These are phyloP conservation scores for Caenorhabditis becei DNA, from an alignment of 2,888 invertebrate species.

Conservation along the genomic window DNA sequence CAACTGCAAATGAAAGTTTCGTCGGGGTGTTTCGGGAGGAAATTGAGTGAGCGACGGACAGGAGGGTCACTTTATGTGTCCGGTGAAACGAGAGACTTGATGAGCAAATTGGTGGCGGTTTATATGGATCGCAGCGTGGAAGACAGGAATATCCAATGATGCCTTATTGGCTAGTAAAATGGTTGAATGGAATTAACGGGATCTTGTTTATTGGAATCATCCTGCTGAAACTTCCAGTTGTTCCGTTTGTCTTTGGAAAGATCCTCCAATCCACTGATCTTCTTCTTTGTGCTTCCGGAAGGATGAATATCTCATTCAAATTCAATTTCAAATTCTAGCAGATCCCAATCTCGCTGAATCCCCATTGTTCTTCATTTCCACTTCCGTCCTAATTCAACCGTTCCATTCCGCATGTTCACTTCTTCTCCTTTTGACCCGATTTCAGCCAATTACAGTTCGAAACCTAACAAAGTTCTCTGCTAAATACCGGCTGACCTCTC, in stretches of 20 bases:
- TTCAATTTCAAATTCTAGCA: too few relatives aligned
- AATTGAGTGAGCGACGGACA: constrained; percentile 8
- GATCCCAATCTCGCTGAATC: too few relatives aligned
- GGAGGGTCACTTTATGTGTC: constrained; percentile 16
- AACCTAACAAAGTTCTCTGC: neutral
- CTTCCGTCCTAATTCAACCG: neutral
- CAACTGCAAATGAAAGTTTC: neutral
- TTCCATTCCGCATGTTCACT: neutral
- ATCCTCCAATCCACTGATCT: too few relatives aligned
- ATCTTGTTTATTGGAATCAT: neutral
- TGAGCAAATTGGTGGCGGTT: neutral
- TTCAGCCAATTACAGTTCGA: constrained; percentile 25
- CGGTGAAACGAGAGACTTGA: neutral
- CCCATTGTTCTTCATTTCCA: neutral
- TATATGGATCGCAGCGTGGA: neutral
- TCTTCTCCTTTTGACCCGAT: constrained; percentile 12
- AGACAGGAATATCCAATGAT: neutral
- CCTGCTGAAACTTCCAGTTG: too few relatives aligned
- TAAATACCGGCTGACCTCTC: constrained; percentile 27
- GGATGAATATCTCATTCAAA: too few relatives aligned
- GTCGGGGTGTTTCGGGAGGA: constrained; percentile 1
- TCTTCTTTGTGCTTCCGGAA: too few relatives aligned
- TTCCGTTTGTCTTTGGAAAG: too few relatives aligned
- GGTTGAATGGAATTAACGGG: constrained; percentile 1
- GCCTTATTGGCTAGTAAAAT: too few relatives aligned